These are phyloP conservation scores for Eidolon helvum DNA, from an alignment of 2,113 vertebrate species.

Conservation along the genomic window DNA sequence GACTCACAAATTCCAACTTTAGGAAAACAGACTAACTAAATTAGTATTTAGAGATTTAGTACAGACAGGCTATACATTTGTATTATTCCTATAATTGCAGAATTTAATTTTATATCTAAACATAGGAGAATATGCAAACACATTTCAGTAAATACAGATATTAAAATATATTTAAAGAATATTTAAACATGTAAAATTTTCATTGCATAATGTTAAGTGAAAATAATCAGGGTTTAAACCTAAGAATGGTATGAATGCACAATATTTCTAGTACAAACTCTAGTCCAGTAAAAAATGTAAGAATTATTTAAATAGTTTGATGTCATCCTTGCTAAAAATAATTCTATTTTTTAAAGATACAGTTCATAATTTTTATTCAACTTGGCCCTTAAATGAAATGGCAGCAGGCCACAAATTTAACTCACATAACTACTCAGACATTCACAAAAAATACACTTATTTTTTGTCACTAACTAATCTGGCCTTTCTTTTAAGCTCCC, in stretches of 20 bases:
- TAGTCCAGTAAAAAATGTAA: neutral
- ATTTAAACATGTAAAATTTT: neutral
- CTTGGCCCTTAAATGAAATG: neutral
- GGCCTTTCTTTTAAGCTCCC: neutral
- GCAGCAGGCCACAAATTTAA: neutral
- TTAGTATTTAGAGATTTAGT: neutral
- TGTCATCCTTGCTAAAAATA: neutral
- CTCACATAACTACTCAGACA: neutral
- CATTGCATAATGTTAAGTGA: neutral
- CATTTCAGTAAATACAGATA: neutral
- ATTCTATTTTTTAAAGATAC: neutral
- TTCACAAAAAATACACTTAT: slow-evolving; percentile 10
- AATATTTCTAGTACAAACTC: neutral
- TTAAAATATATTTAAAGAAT: slow-evolving; percentile 25
- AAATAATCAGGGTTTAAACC: neutral
- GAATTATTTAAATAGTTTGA: neutral
- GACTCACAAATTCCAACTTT: slow-evolving; percentile 58
- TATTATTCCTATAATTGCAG: slow-evolving; percentile 41
- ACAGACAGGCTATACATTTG: neutral
- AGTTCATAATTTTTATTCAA: slow-evolving; percentile 8
- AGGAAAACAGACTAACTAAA: slow-evolving; percentile 39
- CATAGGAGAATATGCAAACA: neutral
- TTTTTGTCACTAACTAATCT: slow-evolving; percentile 7
- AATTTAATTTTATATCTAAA: neutral
- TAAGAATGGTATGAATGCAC: neutral